These are phyloP conservation scores for Diadophis punctatus DNA, from an alignment of 2,113 vertebrate genomes.

Conservation along the genomic window DNA sequence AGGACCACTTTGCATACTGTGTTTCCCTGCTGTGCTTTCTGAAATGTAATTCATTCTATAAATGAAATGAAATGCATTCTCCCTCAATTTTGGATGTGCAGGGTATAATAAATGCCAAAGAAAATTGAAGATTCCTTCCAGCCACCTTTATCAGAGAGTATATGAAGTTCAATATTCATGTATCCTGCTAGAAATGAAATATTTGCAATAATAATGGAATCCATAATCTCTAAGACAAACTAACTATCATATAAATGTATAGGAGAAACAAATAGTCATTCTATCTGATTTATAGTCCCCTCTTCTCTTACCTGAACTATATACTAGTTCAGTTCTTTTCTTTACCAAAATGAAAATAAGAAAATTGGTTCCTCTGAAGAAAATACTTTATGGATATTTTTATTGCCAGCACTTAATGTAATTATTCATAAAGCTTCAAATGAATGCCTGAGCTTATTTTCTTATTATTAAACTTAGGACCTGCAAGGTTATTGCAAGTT, in stretches of 20 bases:
- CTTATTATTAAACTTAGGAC: neutral
- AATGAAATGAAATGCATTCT: neutral
- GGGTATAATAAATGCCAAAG: neutral
- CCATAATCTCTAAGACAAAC: neutral
- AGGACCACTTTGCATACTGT: neutral
- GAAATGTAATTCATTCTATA: neutral
- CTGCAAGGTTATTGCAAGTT: conserved; percentile 5
- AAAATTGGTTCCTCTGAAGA: neutral
- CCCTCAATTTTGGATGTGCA: neutral
- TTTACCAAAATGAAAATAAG: neutral
- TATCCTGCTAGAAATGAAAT: neutral
- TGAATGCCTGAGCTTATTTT: neutral
- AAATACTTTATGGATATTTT: neutral
- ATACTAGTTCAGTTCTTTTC: neutral
- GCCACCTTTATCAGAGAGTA: neutral
- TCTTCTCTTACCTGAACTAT: neutral
- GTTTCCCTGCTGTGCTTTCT: neutral
- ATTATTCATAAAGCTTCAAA: neutral
- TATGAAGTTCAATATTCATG: neutral
- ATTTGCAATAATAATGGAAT: neutral
- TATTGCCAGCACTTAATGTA: neutral
- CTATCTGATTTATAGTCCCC: too few relatives aligned
- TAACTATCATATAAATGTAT: neutral
- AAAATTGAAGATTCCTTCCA: neutral
- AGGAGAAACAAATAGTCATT: neutral